Evolutionary conservation across 2,113 vertebrate species (phyloP), one percentile per base, ranked within the genome.

Genomic region (Crotalus viridis): DNA sequence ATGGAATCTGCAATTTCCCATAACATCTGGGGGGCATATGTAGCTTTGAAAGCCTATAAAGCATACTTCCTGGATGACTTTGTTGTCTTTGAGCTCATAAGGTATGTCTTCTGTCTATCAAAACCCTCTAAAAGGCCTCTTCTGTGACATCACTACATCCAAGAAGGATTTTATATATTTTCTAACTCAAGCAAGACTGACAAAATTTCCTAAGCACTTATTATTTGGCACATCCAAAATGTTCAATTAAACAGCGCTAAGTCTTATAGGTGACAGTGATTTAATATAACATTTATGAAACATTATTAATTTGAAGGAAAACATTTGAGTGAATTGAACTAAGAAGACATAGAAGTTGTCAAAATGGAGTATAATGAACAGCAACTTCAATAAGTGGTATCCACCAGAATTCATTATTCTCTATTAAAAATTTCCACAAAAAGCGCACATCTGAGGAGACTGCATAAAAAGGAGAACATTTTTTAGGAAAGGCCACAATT

Each of bases 11-110:
- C 92, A 93, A 89, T 91, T 91, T 46, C 43, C 33, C 56, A 57
- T 94, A 94, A 97, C 96, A 96, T 96, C 96, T 97, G 96, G 92
- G 94, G 91, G 91, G 91, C 96, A 97, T 39, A 95, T 97, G 96
- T 89, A 94, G 88, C 57, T 46, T 94, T 95, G 10, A 94, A 91
- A 95, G 94, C 92, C 94, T 96, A 91, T 96, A 95, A 96, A 96
- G 94, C 94, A 26, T 94, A 2, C 91, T 96, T 97, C 95, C 95
- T 96, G 94, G 92, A 96, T 96, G 94, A 13, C 91, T 95, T 88
- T 94, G 52, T 89, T 95, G 91, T 94, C 87, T 92, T 5, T 0
- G 91, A 93, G 94, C 95, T 85, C 24, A 92, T 22, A 1, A 3
- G 39, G 39, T 64, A 87, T 19, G n/a, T 89, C 74, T 61, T 55